These are phyloP conservation scores for Nibea coibor DNA, from an alignment of 2,113 vertebrate species.

Conservation along the genomic window DNA sequence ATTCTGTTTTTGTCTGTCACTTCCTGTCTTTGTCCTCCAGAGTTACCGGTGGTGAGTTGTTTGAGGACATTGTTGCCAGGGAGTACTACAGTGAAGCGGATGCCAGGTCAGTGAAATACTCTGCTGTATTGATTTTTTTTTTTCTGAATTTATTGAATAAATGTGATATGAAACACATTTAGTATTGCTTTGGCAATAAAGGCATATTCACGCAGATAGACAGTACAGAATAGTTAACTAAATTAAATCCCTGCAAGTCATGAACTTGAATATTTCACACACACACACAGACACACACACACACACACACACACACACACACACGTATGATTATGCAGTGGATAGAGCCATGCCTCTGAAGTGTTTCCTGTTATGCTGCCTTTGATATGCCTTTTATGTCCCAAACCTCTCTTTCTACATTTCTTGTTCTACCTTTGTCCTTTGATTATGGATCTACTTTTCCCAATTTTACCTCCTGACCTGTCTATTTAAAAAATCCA, in stretches of 20 bases:
- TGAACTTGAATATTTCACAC: background rate
- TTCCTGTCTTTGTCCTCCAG: conserved; percentile 71
- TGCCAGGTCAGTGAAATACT: conserved; percentile 88
- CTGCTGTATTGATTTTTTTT: background rate
- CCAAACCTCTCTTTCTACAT: background rate
- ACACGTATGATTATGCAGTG: background rate
- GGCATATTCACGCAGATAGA: conserved; percentile 4
- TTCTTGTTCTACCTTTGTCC: conserved; percentile 6
- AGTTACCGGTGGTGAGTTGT: conserved; percentile 93
- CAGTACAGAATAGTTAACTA: background rate
- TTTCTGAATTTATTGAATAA: background rate
- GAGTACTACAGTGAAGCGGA: conserved; percentile 96
- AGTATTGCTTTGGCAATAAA: conserved; percentile 6
- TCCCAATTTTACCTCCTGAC: background rate
- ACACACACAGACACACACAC: background rate
- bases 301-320: background rate
- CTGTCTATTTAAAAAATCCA: conserved; percentile 17
- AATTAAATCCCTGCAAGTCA: background rate
- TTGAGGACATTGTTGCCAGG: conserved; percentile 94
- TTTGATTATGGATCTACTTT: background rate
- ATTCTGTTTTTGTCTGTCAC: background rate
- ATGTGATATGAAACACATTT: background rate
- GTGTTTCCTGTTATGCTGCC: background rate
- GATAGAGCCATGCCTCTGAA: background rate
- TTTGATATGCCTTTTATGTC: conserved; percentile 45